A percentile compares a stretch with the other conserved stretches of the same genome.
Conservation (phyloP, 2,113 vertebrate genomes). For the Indri indri region DNA sequence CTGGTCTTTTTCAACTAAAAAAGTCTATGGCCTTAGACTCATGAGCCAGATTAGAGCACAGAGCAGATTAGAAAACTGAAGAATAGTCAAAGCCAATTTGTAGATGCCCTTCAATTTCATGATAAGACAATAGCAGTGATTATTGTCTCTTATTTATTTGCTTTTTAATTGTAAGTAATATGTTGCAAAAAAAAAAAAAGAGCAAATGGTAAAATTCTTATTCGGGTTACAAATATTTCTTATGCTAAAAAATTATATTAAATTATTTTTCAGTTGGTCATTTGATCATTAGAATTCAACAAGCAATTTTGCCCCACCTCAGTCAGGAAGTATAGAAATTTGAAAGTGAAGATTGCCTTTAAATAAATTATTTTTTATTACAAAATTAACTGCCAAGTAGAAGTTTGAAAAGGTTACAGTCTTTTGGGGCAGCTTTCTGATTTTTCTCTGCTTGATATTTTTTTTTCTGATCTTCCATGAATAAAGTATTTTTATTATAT, state of each 20-base stretch:
- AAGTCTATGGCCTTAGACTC: neutral
- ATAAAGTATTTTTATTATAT: neutral
- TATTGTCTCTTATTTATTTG: neutral
- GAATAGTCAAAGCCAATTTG: neutral
- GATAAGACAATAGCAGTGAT: neutral
- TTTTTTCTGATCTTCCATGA: neutral
- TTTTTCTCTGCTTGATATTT: neutral
- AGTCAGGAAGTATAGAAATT: neutral
- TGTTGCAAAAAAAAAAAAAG: neutral
- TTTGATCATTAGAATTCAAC: neutral
- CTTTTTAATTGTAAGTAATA: neutral
- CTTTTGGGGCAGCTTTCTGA: neutral
- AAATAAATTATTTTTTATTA: neutral
- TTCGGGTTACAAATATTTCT: neutral
- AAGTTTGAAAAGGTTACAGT: neutral
- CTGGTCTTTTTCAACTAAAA: neutral
- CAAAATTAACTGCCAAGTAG: neutral
- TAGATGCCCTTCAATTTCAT: neutral
- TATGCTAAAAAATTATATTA: neutral
- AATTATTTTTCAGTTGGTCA: neutral
- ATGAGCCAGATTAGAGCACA: neutral
- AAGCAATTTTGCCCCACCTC: neutral
- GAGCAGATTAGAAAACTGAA: neutral
- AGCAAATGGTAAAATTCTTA: neutral
- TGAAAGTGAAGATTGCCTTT: neutral